Conservation (phyloP, 1,140 invertebrate species). For the Eumeta japonica region DNA sequence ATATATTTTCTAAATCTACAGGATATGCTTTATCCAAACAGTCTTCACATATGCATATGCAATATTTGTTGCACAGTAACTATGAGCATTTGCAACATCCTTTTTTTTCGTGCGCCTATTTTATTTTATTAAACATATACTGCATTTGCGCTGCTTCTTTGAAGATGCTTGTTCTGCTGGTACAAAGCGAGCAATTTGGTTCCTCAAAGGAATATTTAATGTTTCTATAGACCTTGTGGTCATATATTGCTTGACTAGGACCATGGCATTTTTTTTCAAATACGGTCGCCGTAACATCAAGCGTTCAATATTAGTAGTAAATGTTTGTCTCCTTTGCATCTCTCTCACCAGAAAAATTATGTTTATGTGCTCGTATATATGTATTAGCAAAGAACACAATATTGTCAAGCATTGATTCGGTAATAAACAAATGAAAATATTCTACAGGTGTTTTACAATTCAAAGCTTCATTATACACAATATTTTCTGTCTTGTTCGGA, state of each 20-base stretch:
- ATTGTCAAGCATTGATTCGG: conserved; percentile 2
- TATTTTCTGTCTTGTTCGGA: conserved; percentile 13
- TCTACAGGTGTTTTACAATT: conserved; percentile 4
- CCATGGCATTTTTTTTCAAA: too few species aligned
- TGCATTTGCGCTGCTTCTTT: too few species aligned
- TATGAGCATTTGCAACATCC: conserved; percentile 10
- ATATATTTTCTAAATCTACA: too few species aligned
- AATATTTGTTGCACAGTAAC: conserved; percentile 10
- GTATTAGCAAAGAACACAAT: conserved; percentile 4
- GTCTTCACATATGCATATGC: conserved; percentile 12
- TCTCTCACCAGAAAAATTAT: conserved; percentile 4
- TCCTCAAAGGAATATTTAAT: too few species aligned
- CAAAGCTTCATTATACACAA: conserved; percentile 3
- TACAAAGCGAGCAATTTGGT: conserved; percentile 13
- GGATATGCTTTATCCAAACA: too few species aligned
- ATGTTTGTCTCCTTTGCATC: conserved; percentile 4
- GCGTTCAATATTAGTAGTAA: too few species aligned
- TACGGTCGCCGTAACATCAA: too few species aligned
- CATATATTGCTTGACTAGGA: conserved; percentile 11
- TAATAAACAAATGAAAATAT: too few species aligned
- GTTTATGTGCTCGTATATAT: background rate
- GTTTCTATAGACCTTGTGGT: too few species aligned
- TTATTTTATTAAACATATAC: too few species aligned
- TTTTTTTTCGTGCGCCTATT: conserved; percentile 14
- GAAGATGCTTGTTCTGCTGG: conserved; percentile 9